Evolutionary conservation across 2,113 vertebrate species (phyloP).

Genomic region (Verasper variegatus): DNA sequence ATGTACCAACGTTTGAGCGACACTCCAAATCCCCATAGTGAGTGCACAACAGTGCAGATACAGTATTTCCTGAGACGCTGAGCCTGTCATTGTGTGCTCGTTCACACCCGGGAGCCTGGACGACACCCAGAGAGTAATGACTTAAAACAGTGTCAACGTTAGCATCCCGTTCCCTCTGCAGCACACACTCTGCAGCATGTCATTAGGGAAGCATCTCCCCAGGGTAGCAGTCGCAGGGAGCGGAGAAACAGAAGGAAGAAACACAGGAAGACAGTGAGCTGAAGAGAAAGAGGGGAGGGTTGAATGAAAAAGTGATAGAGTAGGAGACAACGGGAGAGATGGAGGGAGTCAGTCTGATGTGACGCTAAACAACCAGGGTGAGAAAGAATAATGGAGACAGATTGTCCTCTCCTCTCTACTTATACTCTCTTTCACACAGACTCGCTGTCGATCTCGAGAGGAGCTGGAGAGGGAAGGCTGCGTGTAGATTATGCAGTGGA

Average conservation of each 20-base stretch:
- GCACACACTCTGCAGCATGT: conserved; percentile 28
- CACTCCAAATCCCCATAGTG: background rate
- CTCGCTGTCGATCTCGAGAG: conserved; percentile 26
- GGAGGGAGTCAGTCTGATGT: conserved; percentile 20
- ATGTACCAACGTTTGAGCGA: conserved; percentile 2
- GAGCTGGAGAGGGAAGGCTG: conserved; percentile 44
- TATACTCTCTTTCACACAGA: conserved; percentile 29
- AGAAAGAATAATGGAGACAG: conserved; percentile 56
- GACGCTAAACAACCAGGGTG: conserved; percentile 52
- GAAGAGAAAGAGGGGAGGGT: conserved; percentile 25
- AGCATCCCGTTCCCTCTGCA: conserved; percentile 33
- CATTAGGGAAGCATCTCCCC: conserved; percentile 62
- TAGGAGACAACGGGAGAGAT: conserved; percentile 31
- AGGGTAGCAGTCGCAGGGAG: conserved; percentile 28
- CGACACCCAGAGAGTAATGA: conserved; percentile 18
- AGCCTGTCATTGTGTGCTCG: conserved; percentile 11
- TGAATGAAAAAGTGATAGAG: conserved; percentile 42
- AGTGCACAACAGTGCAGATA: conserved; percentile 27
- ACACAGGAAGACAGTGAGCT: conserved; percentile 41
- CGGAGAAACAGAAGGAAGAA: conserved; percentile 27
- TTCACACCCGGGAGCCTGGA: conserved; percentile 8
- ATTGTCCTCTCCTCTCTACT: conserved; percentile 36
- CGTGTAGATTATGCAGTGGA: conserved; percentile 52
- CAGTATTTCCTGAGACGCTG: conserved; percentile 11
- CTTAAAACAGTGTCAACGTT: conserved; percentile 25